Conservation (phyloP, 2,797 vertebrate species). For the Micrastur ruficollis region DNA sequence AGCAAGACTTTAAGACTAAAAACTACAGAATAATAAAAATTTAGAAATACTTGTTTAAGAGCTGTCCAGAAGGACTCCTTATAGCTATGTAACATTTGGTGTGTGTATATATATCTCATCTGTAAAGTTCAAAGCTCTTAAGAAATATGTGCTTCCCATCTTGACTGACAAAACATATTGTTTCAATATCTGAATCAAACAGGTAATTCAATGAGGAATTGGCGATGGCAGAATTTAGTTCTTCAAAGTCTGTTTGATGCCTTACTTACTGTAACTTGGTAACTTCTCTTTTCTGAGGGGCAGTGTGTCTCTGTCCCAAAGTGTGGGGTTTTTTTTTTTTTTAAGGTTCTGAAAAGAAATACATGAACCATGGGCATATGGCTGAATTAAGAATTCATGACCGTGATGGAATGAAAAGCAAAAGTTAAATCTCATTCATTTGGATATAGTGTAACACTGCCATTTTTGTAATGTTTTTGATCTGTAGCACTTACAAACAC, state of each 20-base stretch:
- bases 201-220: background rate
- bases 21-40: background rate
- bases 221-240: background rate
- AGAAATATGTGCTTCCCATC: background rate
- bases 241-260: background rate
- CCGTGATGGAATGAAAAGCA: background rate
- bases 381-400: background rate
- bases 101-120: background rate
- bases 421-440: background rate
- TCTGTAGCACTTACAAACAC: background rate
- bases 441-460: background rate
- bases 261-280: background rate
- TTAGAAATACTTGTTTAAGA: background rate
- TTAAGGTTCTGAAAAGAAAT: background rate
- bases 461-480: background rate
- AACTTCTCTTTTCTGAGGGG: background rate
- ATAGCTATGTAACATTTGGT: background rate
- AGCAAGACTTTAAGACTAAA: background rate
- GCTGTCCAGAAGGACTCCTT: background rate
- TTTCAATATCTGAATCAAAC: background rate
- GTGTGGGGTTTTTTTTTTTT: no score
- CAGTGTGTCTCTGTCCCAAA: background rate
- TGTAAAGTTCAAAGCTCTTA: background rate
- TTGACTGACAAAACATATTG: background rate
- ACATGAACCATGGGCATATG: accelerated